Conservation (phyloP, 2,113 vertebrate genomes). For the Cricetomys ansorgei region DNA sequence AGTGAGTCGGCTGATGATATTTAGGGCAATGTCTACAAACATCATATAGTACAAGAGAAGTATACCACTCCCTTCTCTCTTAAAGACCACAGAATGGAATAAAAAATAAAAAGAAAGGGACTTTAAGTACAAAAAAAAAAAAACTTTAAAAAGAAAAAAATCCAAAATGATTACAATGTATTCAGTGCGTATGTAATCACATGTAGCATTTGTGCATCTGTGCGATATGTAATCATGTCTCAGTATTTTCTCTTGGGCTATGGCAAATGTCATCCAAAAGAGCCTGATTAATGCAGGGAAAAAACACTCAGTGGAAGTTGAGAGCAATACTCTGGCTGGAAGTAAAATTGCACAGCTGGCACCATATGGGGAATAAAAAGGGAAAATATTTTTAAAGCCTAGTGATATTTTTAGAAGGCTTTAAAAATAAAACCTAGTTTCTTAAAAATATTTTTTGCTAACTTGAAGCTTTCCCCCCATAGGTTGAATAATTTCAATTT, state of each 20-base stretch:
- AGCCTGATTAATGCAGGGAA: background rate
- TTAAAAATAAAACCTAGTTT: conserved; percentile 7
- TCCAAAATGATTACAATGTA: background rate
- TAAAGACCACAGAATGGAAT: background rate
- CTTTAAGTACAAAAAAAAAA: background rate
- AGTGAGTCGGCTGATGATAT: background rate
- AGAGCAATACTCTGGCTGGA: conserved; percentile 56
- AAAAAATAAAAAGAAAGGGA: background rate
- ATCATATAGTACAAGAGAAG: background rate
- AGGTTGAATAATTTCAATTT: conserved; percentile 48
- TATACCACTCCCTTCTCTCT: background rate
- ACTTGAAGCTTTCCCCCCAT: background rate
- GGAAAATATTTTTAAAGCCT: conserved; percentile 60
- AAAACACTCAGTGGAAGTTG: conserved; percentile 25
- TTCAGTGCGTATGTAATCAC: background rate
- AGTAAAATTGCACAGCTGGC: conserved; percentile 65
- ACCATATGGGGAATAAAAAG: conserved; percentile 56
- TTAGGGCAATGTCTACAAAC: background rate
- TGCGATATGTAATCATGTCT: background rate
- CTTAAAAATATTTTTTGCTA: conserved; percentile 42
- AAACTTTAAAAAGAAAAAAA: background rate
- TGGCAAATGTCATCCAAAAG: conserved; percentile 40
- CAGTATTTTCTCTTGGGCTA: background rate
- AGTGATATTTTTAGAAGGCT: conserved; percentile 32
- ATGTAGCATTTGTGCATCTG: background rate